Conservation (phyloP, 2,888 invertebrate genomes). For the Tenthredo amoena region DNA sequence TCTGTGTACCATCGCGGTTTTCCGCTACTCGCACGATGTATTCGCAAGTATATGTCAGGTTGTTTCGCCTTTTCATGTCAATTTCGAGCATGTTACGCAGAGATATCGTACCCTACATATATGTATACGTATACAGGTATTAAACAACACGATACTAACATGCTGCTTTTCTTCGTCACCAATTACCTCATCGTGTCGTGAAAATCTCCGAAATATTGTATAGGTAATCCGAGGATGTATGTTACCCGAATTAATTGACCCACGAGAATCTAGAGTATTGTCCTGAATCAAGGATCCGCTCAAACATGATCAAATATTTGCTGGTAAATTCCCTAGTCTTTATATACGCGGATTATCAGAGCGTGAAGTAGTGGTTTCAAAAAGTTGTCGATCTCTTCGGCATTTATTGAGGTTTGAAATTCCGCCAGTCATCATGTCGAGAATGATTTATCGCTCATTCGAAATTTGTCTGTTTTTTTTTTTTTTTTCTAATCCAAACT, state of each 20-base stretch:
- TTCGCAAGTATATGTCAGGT: constrained; percentile 1
- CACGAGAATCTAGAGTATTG: not conserved
- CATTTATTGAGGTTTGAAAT: constrained; percentile 33
- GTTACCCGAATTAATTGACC: constrained; percentile 3
- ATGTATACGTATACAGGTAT: not conserved
- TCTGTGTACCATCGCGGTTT: constrained; percentile 58
- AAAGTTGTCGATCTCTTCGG: not conserved
- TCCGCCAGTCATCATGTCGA: not conserved
- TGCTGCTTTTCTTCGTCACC: not conserved
- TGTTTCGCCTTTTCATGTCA: not conserved
- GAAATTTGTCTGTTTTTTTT: not conserved
- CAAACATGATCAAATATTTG: not conserved
- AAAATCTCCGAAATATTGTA: not conserved
- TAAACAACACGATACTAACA: not conserved
- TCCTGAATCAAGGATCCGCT: not conserved
- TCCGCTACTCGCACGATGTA: constrained; percentile 17
- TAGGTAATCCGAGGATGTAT: not conserved
- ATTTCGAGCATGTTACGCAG: not conserved
- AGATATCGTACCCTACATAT: not conserved
- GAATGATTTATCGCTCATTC: constrained; percentile 26
- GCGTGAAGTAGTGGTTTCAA: not conserved
- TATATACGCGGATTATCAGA: not conserved
- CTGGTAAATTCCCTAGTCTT: not conserved
- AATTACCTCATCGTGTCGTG: not conserved
- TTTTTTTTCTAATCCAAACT: not conserved